phyloP scores from a whole-genome alignment of 1,140 invertebrate genomes.

The Drosophila parabipectinata region DNA sequence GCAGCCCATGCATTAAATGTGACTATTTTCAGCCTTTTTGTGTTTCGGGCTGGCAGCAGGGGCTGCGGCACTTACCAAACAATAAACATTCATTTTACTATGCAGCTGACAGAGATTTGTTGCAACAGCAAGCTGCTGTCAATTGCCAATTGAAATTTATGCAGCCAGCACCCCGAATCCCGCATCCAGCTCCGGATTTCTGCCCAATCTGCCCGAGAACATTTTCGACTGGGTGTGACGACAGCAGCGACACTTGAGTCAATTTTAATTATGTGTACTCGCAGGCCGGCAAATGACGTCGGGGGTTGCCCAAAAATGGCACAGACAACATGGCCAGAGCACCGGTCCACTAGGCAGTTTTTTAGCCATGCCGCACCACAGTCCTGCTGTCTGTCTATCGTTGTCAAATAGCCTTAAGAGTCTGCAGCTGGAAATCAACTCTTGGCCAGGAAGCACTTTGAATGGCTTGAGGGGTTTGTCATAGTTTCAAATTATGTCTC shows the following conservation, averaged over 20 bases:
- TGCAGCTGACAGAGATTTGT: conserved; percentile 77
- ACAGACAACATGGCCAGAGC: conserved; percentile 45
- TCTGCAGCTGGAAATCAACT: conserved; percentile 27
- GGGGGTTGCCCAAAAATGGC: conserved; percentile 75
- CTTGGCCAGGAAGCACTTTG: background rate
- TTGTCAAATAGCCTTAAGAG: conserved; percentile 69
- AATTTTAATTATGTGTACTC: conserved; percentile 79
- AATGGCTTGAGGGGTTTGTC: background rate
- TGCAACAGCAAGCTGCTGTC: conserved; percentile 62
- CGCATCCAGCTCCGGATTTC: background rate
- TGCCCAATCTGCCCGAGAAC: conserved; percentile 29
- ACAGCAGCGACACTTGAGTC: conserved; percentile 70
- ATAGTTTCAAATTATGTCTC: background rate
- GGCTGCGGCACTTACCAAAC: conserved; percentile 74
- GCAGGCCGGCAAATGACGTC: conserved; percentile 66
- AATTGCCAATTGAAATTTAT: conserved; percentile 72
- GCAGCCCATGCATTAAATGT: conserved; percentile 70
- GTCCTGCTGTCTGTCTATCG: conserved; percentile 40
- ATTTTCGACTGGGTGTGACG: conserved; percentile 73
- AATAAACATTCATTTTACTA: conserved; percentile 81
- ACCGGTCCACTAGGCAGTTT: conserved; percentile 19
- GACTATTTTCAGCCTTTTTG: conserved; percentile 23
- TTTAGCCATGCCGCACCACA: background rate
- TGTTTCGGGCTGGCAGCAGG: conserved; percentile 22
- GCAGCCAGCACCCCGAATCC: conserved; percentile 30